Conservation (phyloP, 2,888 invertebrate genomes). For the Chamaedrilus cognettii region DNA sequence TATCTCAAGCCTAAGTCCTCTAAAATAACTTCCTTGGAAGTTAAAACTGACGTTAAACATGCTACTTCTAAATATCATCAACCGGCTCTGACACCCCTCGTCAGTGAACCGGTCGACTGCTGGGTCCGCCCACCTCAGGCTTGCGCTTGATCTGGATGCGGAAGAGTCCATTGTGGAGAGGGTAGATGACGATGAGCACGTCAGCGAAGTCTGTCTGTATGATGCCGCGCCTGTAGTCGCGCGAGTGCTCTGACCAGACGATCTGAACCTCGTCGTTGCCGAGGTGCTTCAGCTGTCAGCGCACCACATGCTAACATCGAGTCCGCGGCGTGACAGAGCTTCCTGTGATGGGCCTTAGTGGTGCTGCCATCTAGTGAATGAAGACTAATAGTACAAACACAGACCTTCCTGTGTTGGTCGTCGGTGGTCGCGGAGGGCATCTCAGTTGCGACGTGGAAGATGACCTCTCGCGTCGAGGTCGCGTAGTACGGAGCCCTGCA, state of each 20-base stretch:
- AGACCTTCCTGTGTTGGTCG: conserved; percentile 55
- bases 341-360: too few species aligned
- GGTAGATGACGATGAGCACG: conserved; percentile 95
- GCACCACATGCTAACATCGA: too few species aligned
- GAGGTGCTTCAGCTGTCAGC: conserved; percentile 80
- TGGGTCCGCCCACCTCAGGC: conserved; percentile 71
- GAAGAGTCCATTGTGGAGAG: conserved; percentile 78
- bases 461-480: conserved; percentile 86
- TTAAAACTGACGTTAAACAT: too few species aligned
- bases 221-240: conserved; percentile 94
- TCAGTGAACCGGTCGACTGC: too few species aligned
- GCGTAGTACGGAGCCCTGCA: conserved; percentile 94
- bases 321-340: too few species aligned
- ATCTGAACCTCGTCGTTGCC: conserved; percentile 99
- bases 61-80: too few species aligned
- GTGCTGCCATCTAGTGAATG: too few species aligned
- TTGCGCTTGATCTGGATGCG: conserved; percentile 87
- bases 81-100: too few species aligned
- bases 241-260: conserved; percentile 97
- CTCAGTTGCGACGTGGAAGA: conserved; percentile 86
- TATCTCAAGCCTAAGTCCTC: too few species aligned
- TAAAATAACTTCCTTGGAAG: too few species aligned
- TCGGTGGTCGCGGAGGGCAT: conserved; percentile 82
- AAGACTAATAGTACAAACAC: too few species aligned
- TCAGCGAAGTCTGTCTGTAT: conserved; percentile 99